Evolutionary conservation across 2,888 invertebrate genomes (phyloP).

Genomic region (Hipparchia semele): DNA sequence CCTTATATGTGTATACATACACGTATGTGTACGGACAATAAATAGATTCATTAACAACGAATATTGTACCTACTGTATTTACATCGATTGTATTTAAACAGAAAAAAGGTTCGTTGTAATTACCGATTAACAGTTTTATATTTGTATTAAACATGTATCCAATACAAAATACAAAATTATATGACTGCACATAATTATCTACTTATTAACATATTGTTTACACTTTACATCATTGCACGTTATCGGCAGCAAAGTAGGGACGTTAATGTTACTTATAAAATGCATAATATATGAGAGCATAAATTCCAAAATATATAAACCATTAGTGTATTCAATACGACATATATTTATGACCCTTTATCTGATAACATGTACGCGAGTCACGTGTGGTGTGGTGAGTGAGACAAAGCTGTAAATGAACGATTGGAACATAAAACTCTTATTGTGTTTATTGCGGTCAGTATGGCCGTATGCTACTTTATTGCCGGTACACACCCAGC

Average conservation of each 20-base stretch:
- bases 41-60: no score
- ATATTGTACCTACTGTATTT: no score
- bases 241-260: slow-evolving; percentile 16
- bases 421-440: slow-evolving; percentile 39
- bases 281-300: slow-evolving; percentile 26
- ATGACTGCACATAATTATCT: slow-evolving; percentile 3
- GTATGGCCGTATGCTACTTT: slow-evolving; percentile 23
- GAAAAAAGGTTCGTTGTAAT: no score
- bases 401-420: slow-evolving; percentile 39
- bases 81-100: no score
- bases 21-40: no score
- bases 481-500: slow-evolving; percentile 27
- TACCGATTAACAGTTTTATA: no score
- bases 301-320: slow-evolving; percentile 36
- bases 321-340: slow-evolving; percentile 30
- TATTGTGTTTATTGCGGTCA: slow-evolving; percentile 33
- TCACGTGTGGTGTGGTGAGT: slow-evolving; percentile 32
- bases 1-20: no score
- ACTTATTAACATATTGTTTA: slow-evolving; percentile 15
- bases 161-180: slow-evolving; percentile 1
- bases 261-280: slow-evolving; percentile 14
- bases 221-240: slow-evolving; percentile 23
- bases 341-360: slow-evolving; percentile 35
- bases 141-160: not conserved
- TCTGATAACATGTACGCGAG: slow-evolving; percentile 27